Base-by-base conservation (phyloP, 2,797 vertebrate genomes). In the Trachurus trachurus region DNA sequence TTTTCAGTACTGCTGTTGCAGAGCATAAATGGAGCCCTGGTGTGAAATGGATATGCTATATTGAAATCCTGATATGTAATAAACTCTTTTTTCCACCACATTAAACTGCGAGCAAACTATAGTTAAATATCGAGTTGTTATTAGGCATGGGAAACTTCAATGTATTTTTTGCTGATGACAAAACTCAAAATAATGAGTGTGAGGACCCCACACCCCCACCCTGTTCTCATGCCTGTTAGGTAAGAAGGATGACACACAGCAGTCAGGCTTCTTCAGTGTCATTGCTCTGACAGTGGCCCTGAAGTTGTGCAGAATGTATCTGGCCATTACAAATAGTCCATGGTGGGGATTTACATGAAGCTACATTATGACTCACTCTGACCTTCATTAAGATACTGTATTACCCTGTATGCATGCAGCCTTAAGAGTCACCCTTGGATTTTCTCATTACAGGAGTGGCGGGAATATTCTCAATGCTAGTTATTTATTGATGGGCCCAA, bases 221-320 rank as follows among this genome's bases (percentile, higher is more conserved):
- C 12, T 4, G 2, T 26, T 52, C 42, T 15, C 40, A 37, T 40
- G 45, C 42, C 52, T 83, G 64, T 44, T 19, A 12, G n/a, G 52
- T 50, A 57, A 17, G 45, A 47, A 6, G 45, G 16, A 47, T 65
- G 70, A 76, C 61, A 64, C 15, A 15, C 47, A 50, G 11, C 62
- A 71, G 74, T 76, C 72, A 45, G 63, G 61, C 52, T 59, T 22
- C 64, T 69, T 80, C 66, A 78, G 12, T 66, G 71, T 87, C 78
- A 74, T 6, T 40, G n/a, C 21, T 13, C 62, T 81, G 76, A 87
- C 80, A 72, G 62, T 0, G 26, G 61, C 84, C 83, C 76, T 66
- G 75, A 68, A 87, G 72, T 70, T 67, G 73, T 45, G 45, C 39
- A 64, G 54, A 68, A 78, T 78, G 61, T 66, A 89, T 85, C 60